Evolutionary conservation across 1,140 invertebrate genomes (phyloP), one percentile per base, ranked within the genome.

Genomic region (Parasteatoda tepidariorum): DNA sequence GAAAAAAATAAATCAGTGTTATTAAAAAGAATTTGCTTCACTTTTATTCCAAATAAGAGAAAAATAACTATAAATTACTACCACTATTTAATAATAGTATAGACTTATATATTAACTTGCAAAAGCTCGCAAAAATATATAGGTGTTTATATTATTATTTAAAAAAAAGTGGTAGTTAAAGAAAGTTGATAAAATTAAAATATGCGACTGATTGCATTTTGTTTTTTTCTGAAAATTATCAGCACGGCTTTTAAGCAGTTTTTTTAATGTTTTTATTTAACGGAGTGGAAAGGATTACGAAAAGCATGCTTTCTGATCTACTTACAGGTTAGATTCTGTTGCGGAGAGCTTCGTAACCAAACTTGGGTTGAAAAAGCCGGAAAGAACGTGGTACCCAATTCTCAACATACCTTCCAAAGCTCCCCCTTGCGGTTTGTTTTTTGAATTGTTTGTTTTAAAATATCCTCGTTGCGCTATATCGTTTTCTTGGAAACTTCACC

Each of bases 301-400:
- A 64, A 64, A 64, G 15, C 61, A 64, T 64, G 61, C 61, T 15
- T 64, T 5, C 6, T 64, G 11, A 13, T 64, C 26, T 64, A 64
- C 61, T 64, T 64, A 64, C 61, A 30, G n/a, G 13, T 30, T 33
- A n/a, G 61, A 31, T 64, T 28, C 61, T 64, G 11, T 64, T 64
- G n/a, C 61, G 31, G 26, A 30, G 13, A 5, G 26, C n/a, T 30
- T 31, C 26, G 61, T 64, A 30, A n/a, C 61, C 61, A 26, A 64
- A 64, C 61, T 64, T 31, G 61, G 61, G 30, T 30, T 9, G 61
- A 64, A 26, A n/a, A 64, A 31, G 30, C 26, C 26, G 61, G 61
- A 30, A 30, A 33, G 64, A 67, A 22, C 31, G 31, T 15, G 64
- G 33, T 33, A 38, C 31, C 34, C 64, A 33, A 26, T 26, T 13